A percentile compares a stretch with the other conserved stretches of the same genome.
Evolutionary conservation across 2,888 invertebrate genomes (phyloP).

Genomic region (Athetis lepigone): DNA sequence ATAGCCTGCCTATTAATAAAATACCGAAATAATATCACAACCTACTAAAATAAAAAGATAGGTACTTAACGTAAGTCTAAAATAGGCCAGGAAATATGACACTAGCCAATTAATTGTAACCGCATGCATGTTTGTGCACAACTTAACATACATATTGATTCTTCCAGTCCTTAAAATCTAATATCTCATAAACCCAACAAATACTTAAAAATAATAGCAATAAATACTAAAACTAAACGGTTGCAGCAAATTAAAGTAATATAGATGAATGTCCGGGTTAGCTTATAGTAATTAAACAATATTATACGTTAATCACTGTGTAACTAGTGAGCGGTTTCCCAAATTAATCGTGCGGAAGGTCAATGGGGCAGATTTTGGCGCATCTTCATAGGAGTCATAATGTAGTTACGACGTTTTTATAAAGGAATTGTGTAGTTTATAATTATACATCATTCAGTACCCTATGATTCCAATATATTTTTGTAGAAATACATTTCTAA

Average conservation of each 20-base stretch:
- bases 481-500: too few species aligned
- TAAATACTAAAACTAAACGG: conserved; percentile 48
- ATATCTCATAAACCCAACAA: conserved; percentile 14
- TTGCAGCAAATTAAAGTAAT: conserved; percentile 20
- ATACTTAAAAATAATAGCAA: conserved; percentile 26
- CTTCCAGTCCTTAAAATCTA: conserved; percentile 43
- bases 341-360: too few species aligned
- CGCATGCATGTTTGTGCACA: conserved; percentile 34
- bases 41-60: conserved; percentile 22
- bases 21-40: conserved; percentile 49
- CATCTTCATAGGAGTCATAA: too few species aligned
- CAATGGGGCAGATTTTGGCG: too few species aligned
- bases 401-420: too few species aligned
- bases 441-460: too few species aligned
- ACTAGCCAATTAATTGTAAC: conserved; percentile 12
- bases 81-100: conserved; percentile 1
- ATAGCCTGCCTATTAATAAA: conserved; percentile 6
- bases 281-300: conserved; percentile 15
- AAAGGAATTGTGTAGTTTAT: too few species aligned
- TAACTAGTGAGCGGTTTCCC: too few species aligned
- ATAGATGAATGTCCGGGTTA: conserved; percentile 16
- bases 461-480: too few species aligned
- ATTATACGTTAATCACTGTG: neutral
- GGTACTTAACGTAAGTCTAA: neutral
- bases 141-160: conserved; percentile 4